Base-by-base conservation (phyloP, 2,888 invertebrate species). In the Atethmia centrago region DNA sequence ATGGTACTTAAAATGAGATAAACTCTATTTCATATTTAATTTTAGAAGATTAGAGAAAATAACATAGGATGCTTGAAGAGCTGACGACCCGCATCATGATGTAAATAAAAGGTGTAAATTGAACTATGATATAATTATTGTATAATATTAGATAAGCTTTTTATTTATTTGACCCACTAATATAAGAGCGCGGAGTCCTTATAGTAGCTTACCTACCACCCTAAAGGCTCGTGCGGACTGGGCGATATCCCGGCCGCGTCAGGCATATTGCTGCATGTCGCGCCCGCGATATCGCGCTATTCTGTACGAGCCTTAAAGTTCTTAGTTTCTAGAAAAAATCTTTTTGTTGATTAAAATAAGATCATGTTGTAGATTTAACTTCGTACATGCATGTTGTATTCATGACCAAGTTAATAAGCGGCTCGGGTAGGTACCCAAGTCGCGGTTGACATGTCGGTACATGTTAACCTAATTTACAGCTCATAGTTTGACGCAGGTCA, bases 401-500 rank as follows among this genome's bases (percentile, higher is more conserved):
- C 64, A n/a, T 36, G 55, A 55, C n/a, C 19, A 67, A 66, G 31
- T 16, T 49, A 69, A 40, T 51, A 51, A 51, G 21, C 49, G 16
- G 12, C 8, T 49, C 55, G 14, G 14, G 16, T 19, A 5, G 8
- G 49, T 72, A 58, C 14, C 14, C 31, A 31, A 31, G 31, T 4
- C 31, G 31, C 31, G 31, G 31, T 31, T 31, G 4, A 31, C 36
- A 36, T 36, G 36, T 4, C 3, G 4, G 36, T 51, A 53, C 31
- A 56, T 77, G 42, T 31, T 67, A 77, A 63, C 53, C 66, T 53
- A 56, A 77, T 62, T 62, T 77, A n/a, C 56, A 64, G 47, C 25
- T 59, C 47, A 65, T 56, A 56, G 49, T 53, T 71, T 61, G 56
- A 65, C 47, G 66, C 58, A 58, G 80, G 80, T 80, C 76, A 83